Evolutionary conservation across 1,140 invertebrate genomes (phyloP), one percentile per base, ranked within the genome.

Genomic region (Epicauta chinensis): DNA sequence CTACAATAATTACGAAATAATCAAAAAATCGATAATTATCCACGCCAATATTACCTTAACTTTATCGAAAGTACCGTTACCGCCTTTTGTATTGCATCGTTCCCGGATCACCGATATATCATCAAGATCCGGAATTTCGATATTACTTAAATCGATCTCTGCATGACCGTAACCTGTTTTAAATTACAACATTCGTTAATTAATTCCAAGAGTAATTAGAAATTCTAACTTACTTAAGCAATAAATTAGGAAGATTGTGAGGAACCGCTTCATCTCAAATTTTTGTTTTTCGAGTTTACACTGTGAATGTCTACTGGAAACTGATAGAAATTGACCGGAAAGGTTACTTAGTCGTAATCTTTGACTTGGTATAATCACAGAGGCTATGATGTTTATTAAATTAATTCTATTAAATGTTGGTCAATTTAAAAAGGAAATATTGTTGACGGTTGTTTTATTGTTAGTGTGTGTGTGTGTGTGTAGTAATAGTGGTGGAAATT

Each of bases 31-130:
- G n/a, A n/a, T n/a, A n/a, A n/a, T n/a, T n/a, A n/a, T n/a, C n/a
- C n/a, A n/a, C n/a, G n/a, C n/a, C n/a, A n/a, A n/a, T n/a, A n/a
- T 46, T 55, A 64, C 62, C 37, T 58, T 54, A 43, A 64, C 17
- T 35, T 54, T 51, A 13, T 63, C 58, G 32, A 55, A 63, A 9
- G 50, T 56, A 9, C 50, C 56, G 3, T 47, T 16, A 10, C 58
- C 60, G n/a, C 61, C 60, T 23, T 58, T 55, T 35, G 62, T 54
- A 14, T 58, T 45, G 38, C 63, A 65, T 50, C 53, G 58, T 34
- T 60, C 54, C 29, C 52, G 58, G 13, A 63, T 31, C 7, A 15
- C n/a, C 2, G 53, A 38, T 30, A 58, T 16, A 34, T 56, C 50
- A 30, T 59, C 46, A n/a, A 59, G 23, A 12, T 40, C 37, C 2